These are phyloP conservation scores for Pinna nobilis DNA, from an alignment of 1,140 invertebrate genomes.

Conservation along the genomic window DNA sequence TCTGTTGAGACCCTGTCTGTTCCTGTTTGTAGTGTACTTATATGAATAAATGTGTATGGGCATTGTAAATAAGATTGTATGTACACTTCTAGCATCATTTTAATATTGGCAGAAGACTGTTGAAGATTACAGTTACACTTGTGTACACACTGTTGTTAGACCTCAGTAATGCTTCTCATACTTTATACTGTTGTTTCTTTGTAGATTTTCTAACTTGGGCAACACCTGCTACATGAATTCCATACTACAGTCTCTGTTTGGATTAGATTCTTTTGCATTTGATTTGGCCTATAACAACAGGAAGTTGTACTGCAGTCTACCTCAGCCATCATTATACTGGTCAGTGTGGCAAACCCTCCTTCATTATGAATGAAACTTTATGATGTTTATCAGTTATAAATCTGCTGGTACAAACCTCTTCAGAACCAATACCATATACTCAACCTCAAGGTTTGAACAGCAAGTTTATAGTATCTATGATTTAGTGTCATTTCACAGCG, in stretches of 20 bases:
- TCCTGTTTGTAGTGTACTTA: no score
- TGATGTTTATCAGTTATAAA: not conserved
- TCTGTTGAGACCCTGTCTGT: no score
- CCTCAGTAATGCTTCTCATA: no score
- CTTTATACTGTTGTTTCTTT: conserved; percentile 29
- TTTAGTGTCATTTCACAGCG: not conserved
- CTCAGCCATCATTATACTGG: conserved; percentile 55
- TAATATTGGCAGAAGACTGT: not conserved
- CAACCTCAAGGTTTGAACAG: not conserved
- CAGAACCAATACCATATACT: not conserved
- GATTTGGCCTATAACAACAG: conserved; percentile 57
- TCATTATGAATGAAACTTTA: not conserved
- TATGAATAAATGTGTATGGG: no score
- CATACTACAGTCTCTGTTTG: conserved; percentile 70
- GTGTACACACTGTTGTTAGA: not conserved
- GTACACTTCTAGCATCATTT: no score
- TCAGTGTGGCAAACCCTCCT: conserved; percentile 33
- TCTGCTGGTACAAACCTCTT: not conserved
- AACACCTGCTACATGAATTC: conserved; percentile 76
- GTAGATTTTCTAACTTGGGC: conserved; percentile 74
- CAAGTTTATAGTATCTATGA: not conserved
- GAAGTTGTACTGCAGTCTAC: conserved; percentile 40
- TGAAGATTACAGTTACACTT: not conserved
- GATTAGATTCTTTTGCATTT: conserved; percentile 65
- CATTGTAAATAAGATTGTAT: no score